Conservation (phyloP, 2,888 invertebrate species). For the Sarcophaga carnaria region DNA sequence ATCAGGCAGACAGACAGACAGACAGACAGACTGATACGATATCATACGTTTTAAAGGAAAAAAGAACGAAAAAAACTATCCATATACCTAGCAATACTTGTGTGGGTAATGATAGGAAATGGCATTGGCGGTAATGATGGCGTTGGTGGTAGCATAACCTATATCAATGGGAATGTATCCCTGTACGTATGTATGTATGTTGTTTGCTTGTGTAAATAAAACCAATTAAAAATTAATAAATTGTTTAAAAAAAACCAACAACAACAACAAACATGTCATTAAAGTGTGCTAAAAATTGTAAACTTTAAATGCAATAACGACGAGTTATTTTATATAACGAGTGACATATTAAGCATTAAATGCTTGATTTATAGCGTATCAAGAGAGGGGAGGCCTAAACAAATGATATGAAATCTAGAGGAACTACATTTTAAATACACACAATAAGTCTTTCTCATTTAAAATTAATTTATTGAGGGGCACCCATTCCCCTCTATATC, state of each 20-base stretch:
- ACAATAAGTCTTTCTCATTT: too few species aligned
- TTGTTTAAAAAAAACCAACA: constrained; percentile 69
- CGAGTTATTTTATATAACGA: constrained; percentile 31
- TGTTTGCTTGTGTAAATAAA: constrained; percentile 72
- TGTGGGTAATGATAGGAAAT: background rate
- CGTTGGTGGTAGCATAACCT: too few species aligned
- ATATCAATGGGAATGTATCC: too few species aligned
- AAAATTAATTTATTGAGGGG: background rate
- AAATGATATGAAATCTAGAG: background rate
- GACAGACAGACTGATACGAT: constrained; percentile 10
- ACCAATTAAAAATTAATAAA: constrained; percentile 78
- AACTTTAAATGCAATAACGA: constrained; percentile 6
- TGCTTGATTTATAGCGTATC: constrained; percentile 47
- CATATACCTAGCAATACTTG: background rate
- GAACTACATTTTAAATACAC: too few species aligned
- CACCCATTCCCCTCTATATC: too few species aligned
- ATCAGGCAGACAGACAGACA: background rate
- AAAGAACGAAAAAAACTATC: too few species aligned
- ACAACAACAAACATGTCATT: constrained; percentile 1
- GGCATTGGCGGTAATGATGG: background rate
- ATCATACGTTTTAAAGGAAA: too few species aligned
- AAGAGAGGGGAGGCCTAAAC: background rate
- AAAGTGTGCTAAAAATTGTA: constrained; percentile 20
- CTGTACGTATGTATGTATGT: constrained; percentile 1
- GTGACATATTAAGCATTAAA: constrained; percentile 60